Evolutionary conservation across 2,797 vertebrate species (phyloP).

Genomic region (Catamblyrhynchus diadema): DNA sequence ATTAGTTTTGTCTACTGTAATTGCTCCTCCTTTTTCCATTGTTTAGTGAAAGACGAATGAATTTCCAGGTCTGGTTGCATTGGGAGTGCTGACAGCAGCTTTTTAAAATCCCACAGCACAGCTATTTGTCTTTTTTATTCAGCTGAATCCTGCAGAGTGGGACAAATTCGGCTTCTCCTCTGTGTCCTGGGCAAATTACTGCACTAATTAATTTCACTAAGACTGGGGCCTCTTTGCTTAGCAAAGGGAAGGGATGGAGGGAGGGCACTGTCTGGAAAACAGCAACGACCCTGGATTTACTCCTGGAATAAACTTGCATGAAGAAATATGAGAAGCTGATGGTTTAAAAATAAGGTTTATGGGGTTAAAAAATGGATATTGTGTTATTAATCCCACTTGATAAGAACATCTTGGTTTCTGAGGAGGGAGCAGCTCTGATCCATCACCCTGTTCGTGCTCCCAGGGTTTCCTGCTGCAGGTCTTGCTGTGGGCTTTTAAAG

Average conservation of each 20-base stretch:
- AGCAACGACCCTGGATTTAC: not conserved
- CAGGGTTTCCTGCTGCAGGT: not conserved
- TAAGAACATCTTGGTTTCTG: not conserved
- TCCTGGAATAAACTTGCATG: not conserved
- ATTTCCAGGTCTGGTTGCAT: slow-evolving; percentile 21
- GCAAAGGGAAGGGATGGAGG: not conserved
- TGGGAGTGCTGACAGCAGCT: slow-evolving; percentile 38
- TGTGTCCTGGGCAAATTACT: not conserved
- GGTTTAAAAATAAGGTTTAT: not conserved
- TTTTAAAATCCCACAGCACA: not conserved
- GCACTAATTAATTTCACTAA: slow-evolving; percentile 8
- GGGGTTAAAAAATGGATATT: not conserved
- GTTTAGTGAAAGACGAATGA: slow-evolving; percentile 19
- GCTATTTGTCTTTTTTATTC: slow-evolving; percentile 22
- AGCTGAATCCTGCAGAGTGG: slow-evolving; percentile 22
- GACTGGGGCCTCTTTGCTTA: not conserved
- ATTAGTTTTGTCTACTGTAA: slow-evolving; percentile 41
- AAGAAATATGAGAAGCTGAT: not conserved
- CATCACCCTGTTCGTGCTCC: not conserved
- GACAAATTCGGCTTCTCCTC: not conserved
- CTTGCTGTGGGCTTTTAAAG: not conserved
- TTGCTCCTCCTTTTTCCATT: slow-evolving; percentile 19
- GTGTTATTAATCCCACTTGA: not conserved
- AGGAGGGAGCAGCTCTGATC: not conserved
- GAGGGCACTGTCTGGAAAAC: not conserved